Base-by-base conservation (phyloP, 2,113 vertebrate species). In the Cochlearius cochlearius region DNA sequence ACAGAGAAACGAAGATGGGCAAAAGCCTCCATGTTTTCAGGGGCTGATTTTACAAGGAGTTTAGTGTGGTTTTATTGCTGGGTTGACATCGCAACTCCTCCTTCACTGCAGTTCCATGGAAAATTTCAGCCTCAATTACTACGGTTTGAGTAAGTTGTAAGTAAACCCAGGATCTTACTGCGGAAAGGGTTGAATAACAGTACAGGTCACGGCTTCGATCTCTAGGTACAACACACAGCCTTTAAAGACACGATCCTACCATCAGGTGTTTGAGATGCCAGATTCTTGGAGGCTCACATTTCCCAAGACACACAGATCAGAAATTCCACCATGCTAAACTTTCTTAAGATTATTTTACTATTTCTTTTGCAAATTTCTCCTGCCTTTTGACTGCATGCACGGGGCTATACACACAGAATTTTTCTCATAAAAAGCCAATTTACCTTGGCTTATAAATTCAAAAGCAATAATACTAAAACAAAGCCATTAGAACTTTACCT, bases 1-100 rank as follows among this genome's bases (percentile, higher is more conserved):
- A 5, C 5, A 15, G 52, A 62, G n/a, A 77, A 63, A 77, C 0
- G 0, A 16, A 38, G 30, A 41, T 0, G 7, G 22, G 71, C 26
- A 50, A 5, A 86, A 12, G 32, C 5, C 77, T 66, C 49, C 49
- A 1, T 30, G 63, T 76, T 79, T 69, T 34, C 53, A 79, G 78
- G 49, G 69, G 52, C 19, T 55, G 88, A 14, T 67, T 94, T 74
- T 75, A 73, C 66, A 72, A 34, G 49, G 43, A 49, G 41, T 30
- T 92, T 11, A 15, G 9, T 9, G 90, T 62, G 78, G 5, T 72
- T 95, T 87, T 38, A 43, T 9, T 25, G 63, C 72, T n/a, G 32
- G 29, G 26, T 7, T 94, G 52, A 74, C 50, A 87, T 67, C 81
- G 45, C 1, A 3, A 32, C 58, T 59, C 64, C 84, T 93, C 78